Evolutionary conservation across 1,140 invertebrate genomes (phyloP).

Genomic region (Belonocnema kinseyi): DNA sequence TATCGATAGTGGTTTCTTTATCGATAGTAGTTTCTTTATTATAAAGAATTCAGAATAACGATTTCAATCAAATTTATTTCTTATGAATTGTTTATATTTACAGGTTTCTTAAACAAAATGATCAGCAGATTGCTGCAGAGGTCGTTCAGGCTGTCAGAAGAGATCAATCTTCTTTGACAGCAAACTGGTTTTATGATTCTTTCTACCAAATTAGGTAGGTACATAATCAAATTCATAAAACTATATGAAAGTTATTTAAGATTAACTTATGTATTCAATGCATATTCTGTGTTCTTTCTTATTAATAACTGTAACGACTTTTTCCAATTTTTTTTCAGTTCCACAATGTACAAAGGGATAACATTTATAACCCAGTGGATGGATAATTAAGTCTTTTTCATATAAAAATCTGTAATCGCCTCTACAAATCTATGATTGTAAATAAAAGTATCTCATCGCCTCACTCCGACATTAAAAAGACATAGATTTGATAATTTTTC

Average conservation of each 20-base stretch:
- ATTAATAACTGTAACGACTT: no score
- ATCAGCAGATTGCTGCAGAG: constrained; percentile 61
- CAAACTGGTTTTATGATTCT: constrained; percentile 58
- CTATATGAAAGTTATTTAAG: not conserved
- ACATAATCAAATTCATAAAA: constrained; percentile 21
- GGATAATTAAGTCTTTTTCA: constrained; percentile 48
- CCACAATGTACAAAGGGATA: constrained; percentile 59
- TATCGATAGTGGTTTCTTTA: constrained; percentile 34
- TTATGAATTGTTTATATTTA: constrained; percentile 32
- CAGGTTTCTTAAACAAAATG: constrained; percentile 51
- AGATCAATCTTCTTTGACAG: constrained; percentile 55
- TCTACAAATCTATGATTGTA: no score
- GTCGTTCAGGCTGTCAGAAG: constrained; percentile 64
- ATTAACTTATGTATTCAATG: not conserved
- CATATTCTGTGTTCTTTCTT: constrained; percentile 3
- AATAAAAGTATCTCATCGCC: no score
- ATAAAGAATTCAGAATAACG: constrained; percentile 14
- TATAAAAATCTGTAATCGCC: no score
- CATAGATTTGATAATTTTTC: constrained; percentile 31
- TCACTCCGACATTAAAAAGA: not conserved
- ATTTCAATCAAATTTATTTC: not conserved
- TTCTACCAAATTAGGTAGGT: constrained; percentile 61
- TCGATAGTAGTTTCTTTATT: not conserved
- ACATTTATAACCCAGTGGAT: constrained; percentile 63
- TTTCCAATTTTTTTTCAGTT: constrained; percentile 57